These are phyloP conservation scores for Rhinolophus sinicus DNA, from an alignment of 2,113 vertebrate species.

Conservation along the genomic window DNA sequence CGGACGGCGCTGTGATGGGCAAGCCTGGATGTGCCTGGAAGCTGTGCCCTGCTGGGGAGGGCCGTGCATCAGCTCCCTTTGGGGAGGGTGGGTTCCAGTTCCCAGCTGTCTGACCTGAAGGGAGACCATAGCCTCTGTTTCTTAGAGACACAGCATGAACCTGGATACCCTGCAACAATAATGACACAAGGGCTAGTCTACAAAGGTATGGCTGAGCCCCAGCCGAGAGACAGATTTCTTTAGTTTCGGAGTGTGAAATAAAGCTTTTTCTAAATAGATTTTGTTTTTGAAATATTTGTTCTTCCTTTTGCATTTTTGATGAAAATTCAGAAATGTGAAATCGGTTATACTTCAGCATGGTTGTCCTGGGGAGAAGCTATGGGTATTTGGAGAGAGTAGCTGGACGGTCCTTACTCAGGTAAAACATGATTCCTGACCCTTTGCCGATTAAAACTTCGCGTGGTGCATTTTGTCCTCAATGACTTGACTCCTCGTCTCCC, in stretches of 20 bases:
- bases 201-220: neutral
- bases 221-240: neutral
- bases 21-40: constrained; percentile 2
- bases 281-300: neutral
- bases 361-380: no score
- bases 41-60: neutral
- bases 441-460: rapidly evolving
- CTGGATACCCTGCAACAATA: neutral
- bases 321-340: neutral
- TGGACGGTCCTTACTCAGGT: neutral
- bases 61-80: neutral
- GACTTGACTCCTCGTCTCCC: neutral
- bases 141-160: neutral
- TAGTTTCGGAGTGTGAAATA: neutral
- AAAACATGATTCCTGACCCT: neutral
- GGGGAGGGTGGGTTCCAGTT: neutral
- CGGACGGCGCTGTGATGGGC: neutral
- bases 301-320: neutral
- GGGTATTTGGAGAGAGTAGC: neutral
- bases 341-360: neutral
- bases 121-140: neutral
- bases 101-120: neutral
- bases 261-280: neutral
- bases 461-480: rapidly evolving
- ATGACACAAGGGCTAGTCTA: neutral